Percentiles rank a stretch among this genome's conserved stretches.
Conservation (phyloP, 2,113 vertebrate species). For the Limnothrissa miodon region DNA sequence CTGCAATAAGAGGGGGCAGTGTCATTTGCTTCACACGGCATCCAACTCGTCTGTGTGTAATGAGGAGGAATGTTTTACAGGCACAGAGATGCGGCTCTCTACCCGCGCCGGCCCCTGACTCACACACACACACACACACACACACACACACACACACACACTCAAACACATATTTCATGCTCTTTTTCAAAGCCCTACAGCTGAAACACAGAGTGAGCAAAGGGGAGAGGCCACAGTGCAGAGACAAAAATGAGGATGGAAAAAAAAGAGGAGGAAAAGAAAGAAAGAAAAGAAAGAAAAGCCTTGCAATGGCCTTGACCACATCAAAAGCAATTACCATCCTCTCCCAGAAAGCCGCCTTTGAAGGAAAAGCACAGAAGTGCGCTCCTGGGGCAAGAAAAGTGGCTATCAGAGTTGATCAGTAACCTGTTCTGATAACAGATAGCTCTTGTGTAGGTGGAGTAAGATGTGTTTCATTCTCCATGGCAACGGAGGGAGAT, state of each 20-base stretch:
- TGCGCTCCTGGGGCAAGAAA: neutral
- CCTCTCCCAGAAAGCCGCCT: neutral
- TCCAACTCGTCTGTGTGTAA: neutral
- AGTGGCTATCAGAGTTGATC: conserved; percentile 11
- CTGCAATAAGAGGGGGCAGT: neutral
- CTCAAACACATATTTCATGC: neutral
- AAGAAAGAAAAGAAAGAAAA: neutral
- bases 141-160: no score
- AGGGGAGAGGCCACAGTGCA: neutral
- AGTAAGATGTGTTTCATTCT: neutral
- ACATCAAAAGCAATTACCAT: conserved; percentile 31
- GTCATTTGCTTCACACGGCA: neutral
- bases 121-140: neutral
- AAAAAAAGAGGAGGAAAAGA: neutral
- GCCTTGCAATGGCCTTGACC: neutral
- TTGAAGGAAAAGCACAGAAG: neutral
- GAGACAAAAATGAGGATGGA: conserved; percentile 16
- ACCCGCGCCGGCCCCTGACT: neutral
- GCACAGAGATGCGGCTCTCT: conserved; percentile 6
- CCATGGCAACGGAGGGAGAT: neutral
- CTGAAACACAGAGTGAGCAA: conserved; percentile 4
- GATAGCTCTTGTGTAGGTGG: neutral
- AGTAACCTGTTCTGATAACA: neutral
- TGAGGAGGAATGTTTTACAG: conserved; percentile 1
- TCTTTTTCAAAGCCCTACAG: conserved; percentile 18